phyloP scores from a whole-genome alignment of 1,140 invertebrate genomes.

The Capitella teleta region DNA sequence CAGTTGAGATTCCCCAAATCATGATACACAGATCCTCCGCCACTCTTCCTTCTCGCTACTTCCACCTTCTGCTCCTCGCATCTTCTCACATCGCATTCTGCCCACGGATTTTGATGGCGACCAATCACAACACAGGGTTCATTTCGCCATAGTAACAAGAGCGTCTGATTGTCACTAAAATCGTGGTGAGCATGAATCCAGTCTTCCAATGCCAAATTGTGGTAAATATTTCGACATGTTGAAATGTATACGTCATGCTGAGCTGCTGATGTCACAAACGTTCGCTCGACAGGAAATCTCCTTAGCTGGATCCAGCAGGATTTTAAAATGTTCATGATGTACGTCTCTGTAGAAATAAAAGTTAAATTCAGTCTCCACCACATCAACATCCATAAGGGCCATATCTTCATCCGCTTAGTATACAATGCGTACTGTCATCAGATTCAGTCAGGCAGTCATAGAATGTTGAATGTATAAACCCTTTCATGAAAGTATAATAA shows the following conservation, averaged over 20 bases:
- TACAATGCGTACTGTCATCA: no score
- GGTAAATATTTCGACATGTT: constrained; percentile 74
- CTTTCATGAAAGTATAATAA: no score
- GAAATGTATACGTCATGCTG: constrained; percentile 61
- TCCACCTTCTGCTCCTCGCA: constrained; percentile 50
- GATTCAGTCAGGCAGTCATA: no score
- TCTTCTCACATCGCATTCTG: constrained; percentile 63
- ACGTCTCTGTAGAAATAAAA: no score
- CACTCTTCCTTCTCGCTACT: constrained; percentile 78
- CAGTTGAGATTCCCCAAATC: constrained; percentile 86
- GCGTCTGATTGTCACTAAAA: constrained; percentile 57
- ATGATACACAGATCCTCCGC: constrained; percentile 94
- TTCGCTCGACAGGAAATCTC: no score
- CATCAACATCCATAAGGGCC: no score
- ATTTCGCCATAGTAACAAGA: constrained; percentile 83
- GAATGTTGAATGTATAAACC: no score
- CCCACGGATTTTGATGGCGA: constrained; percentile 91
- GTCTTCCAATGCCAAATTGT: constrained; percentile 85
- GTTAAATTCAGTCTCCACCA: no score
- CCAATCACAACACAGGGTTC: constrained; percentile 89
- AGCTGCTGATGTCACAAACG: no score
- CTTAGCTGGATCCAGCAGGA: no score
- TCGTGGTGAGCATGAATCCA: constrained; percentile 82
- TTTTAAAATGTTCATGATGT: no score
- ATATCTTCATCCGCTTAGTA: no score